Evolutionary conservation across 2,888 invertebrate species (phyloP).

Genomic region (Halocaridina rubra): DNA sequence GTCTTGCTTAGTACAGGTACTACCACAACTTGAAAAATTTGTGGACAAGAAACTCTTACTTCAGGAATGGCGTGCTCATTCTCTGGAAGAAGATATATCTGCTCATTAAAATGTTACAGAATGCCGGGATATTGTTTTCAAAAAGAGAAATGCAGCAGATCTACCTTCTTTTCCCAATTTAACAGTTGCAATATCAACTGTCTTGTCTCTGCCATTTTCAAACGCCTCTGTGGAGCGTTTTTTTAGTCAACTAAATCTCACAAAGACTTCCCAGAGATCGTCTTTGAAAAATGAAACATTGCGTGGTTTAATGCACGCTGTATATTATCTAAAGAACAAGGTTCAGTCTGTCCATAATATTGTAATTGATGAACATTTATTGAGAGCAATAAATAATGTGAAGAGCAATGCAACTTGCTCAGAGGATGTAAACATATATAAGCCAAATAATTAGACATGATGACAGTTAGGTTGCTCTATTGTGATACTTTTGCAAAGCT

Average conservation of each 20-base stretch:
- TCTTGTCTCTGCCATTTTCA: constrained; percentile 5
- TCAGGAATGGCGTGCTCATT: constrained; percentile 1
- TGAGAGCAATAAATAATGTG: no score
- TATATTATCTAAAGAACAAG: no score
- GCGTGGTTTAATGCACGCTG: neutral
- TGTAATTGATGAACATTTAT: no score
- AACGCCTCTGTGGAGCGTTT: constrained; percentile 49
- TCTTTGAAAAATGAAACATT: constrained; percentile 3
- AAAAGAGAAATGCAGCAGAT: neutral
- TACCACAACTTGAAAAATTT: neutral
- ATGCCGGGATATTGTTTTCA: constrained; percentile 5
- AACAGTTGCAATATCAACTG: neutral
- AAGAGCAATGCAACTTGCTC: no score
- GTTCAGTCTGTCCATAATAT: no score
- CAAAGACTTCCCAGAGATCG: constrained; percentile 64
- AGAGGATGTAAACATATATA: no score
- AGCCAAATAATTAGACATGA: no score
- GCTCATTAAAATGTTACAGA: neutral
- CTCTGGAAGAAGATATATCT: neutral
- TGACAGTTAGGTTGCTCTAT: no score
- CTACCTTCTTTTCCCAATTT: constrained; percentile 12
- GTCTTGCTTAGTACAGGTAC: neutral
- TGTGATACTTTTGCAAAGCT: no score
- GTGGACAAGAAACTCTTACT: neutral
- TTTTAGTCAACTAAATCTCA: constrained; percentile 64